phyloP scores from a whole-genome alignment of 2,113 vertebrate species.

The Lota lota region DNA sequence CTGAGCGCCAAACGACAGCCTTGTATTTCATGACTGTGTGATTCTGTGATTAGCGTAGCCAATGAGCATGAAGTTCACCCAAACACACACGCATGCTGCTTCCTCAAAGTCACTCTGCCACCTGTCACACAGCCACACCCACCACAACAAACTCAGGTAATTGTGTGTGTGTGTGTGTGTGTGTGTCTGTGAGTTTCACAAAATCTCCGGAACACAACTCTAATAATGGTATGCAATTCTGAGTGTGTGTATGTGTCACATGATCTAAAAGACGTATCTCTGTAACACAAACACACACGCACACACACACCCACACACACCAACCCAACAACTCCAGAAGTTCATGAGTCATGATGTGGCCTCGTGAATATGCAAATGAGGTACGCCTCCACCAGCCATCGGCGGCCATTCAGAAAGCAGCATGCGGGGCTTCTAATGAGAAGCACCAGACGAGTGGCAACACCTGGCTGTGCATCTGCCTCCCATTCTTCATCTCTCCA shows the following conservation, averaged over 20 bases:
- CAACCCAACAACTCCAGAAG: constrained; percentile 40
- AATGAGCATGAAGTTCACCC: constrained; percentile 69
- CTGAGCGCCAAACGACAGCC: too few relatives aligned
- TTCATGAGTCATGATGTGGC: too few relatives aligned
- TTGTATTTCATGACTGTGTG: constrained; percentile 59
- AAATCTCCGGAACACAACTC: too few relatives aligned
- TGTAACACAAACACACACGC: too few relatives aligned
- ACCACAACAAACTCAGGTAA: too few relatives aligned
- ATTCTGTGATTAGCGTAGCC: constrained; percentile 62
- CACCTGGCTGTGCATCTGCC: too few relatives aligned
- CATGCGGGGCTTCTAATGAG: constrained; percentile 63
- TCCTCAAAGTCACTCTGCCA: constrained; percentile 70
- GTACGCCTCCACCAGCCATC: constrained; percentile 48
- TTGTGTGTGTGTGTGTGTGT: too few relatives aligned
- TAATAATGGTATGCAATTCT: too few relatives aligned
- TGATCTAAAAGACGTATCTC: too few relatives aligned
- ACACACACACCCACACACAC: too few relatives aligned
- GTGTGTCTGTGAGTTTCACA: too few relatives aligned
- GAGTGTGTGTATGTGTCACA: constrained; percentile 26
- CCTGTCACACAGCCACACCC: constrained; percentile 39
- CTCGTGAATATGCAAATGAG: constrained; percentile 74
- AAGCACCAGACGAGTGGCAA: background rate
- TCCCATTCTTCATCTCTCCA: too few relatives aligned
- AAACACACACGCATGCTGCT: constrained; percentile 65
- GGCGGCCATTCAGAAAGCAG: constrained; percentile 62